These are phyloP conservation scores for Chymomyza procnemis DNA, from an alignment of 2,888 invertebrate species.

Conservation along the genomic window DNA sequence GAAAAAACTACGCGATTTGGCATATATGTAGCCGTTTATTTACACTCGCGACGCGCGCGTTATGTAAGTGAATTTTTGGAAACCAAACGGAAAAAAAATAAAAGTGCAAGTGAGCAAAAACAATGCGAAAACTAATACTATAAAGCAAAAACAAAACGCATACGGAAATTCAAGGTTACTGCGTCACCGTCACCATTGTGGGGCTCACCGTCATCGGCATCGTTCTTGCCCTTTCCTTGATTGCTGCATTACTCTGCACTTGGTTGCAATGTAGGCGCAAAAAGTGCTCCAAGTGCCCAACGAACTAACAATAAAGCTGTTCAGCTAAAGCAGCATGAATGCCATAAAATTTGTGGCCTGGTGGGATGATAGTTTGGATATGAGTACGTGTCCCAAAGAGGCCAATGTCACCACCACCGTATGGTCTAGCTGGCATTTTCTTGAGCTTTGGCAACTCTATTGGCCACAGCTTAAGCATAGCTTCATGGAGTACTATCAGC, in stretches of 20 bases:
- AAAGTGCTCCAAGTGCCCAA: neutral
- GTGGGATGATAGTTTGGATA: neutral
- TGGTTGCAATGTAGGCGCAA: conserved; percentile 48
- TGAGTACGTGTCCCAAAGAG: conserved; percentile 52
- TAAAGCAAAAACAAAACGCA: conserved; percentile 30
- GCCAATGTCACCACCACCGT: conserved; percentile 40
- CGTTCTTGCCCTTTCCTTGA: neutral
- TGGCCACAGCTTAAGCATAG: conserved; percentile 25
- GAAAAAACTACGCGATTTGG: neutral
- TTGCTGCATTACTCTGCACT: conserved; percentile 34
- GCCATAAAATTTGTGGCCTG: neutral
- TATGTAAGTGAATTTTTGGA: neutral
- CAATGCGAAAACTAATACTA: conserved; percentile 40
- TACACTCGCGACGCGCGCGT: neutral
- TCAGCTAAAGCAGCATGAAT: neutral
- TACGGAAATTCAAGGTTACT: conserved; percentile 64
- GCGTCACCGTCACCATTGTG: conserved; percentile 5
- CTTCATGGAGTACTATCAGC: conserved; percentile 34
- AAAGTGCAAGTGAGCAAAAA: conserved; percentile 22
- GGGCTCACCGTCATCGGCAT: conserved; percentile 3
- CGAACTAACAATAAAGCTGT: neutral
- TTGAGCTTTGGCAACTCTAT: conserved; percentile 27
- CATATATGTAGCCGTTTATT: neutral
- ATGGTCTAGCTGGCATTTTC: conserved; percentile 15
- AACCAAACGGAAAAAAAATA: too few relatives aligned